A percentile compares a stretch with the other conserved stretches of the same genome.
Evolutionary conservation across 2,113 vertebrate genomes (phyloP).

Genomic region (Ceratotherium simum): DNA sequence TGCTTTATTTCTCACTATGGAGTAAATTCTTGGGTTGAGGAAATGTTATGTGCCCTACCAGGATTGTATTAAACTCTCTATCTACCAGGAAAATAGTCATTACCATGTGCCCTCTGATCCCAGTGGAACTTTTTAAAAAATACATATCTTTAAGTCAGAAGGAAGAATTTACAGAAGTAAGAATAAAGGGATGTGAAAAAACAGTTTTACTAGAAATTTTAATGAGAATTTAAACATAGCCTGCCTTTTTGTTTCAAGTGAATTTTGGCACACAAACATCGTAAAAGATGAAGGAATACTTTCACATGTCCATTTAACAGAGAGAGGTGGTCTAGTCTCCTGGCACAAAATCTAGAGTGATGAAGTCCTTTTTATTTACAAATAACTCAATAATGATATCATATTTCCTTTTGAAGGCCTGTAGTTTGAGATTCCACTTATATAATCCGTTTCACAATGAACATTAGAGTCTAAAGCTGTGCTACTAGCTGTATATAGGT

Average conservation of each 20-base stretch:
- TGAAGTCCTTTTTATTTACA: neutral
- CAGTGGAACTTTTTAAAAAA: neutral
- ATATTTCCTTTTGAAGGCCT: no score
- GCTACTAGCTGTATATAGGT: accelerated
- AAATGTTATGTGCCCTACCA: accelerated
- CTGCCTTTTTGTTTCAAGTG: neutral
- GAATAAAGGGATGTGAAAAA: neutral
- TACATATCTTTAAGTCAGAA: neutral
- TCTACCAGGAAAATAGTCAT: neutral
- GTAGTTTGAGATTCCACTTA: neutral
- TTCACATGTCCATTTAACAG: neutral
- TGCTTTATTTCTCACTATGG: accelerated
- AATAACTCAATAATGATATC: accelerated
- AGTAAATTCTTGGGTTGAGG: neutral
- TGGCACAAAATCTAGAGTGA: neutral
- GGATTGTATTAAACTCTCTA: neutral
- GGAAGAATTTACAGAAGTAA: neutral
- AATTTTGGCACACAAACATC: neutral
- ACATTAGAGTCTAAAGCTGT: no score
- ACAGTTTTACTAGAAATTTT: neutral
- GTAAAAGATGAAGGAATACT: neutral
- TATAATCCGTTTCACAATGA: neutral
- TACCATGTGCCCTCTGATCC: neutral
- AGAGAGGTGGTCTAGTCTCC: neutral
- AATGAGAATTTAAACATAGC: neutral